Evolutionary conservation across 1,140 invertebrate species (phyloP), one percentile per base, ranked within the genome.

Genomic region (Maniola jurtina): DNA sequence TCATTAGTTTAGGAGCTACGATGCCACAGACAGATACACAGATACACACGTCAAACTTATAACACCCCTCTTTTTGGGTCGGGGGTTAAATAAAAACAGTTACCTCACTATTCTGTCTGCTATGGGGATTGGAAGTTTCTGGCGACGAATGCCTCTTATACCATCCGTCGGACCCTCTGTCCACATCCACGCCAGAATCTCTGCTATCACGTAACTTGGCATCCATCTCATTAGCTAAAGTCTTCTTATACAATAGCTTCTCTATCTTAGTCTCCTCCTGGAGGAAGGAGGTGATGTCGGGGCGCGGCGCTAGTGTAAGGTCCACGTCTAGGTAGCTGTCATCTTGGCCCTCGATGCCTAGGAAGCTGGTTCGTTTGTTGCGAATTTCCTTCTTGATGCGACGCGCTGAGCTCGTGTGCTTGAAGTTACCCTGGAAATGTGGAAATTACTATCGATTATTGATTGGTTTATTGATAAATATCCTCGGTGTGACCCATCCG

Each of bases 351-450:
- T 96, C 95, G 70, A 97, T 94, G 38, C 96, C 96, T 14, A 97
- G 90, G 79, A 97, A 97, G 84, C 96, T 96, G 16, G 96, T 97
- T 8, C 96, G 93, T 74, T 97, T 95, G 74, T 95, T 95, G 9
- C 95, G 92, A 33, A 97, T 92, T 81, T 97, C 96, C 79, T 96
- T 96, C 76, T 96, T 97, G 60, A 97, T 96, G 61, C 96, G 93
- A 62, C 95, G 95, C 0, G 96, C 96, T 1, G 96, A 97, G 76
- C 96, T 96, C 55, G 95, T 92, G 64, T 95, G 92, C 75, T 94
- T 94, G 57, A 96, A 91, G 54, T 94, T 93, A 59, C 87, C 90
- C 91, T 92, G 70, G 40, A 83, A 80, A 52, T 42, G 3, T 7
- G 5, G 10, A 25, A 48, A 13, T 13, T n/a, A 48, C n/a, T 40